Percentiles rank a stretch among this genome's conserved stretches.
phyloP scores from a whole-genome alignment of 2,888 invertebrate species.

The Prosopocoilus inquinatus region DNA sequence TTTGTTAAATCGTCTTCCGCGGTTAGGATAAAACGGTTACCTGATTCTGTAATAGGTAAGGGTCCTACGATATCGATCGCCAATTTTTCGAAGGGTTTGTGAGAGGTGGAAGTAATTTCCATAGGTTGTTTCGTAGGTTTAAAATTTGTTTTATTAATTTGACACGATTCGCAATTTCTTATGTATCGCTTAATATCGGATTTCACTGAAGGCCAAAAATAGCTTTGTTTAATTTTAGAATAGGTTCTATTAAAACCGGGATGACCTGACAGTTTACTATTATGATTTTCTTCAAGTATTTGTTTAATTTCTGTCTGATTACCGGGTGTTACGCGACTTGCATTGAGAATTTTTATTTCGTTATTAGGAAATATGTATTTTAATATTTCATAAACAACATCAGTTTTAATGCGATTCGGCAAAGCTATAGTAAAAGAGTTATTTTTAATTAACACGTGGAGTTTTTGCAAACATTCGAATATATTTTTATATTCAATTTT shows the following conservation, averaged over 20 bases:
- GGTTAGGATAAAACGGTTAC: slow-evolving; percentile 40
- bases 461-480: slow-evolving; percentile 16
- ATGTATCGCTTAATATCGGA: slow-evolving; percentile 23
- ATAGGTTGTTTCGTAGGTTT: slow-evolving; percentile 25
- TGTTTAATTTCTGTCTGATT: slow-evolving; percentile 10
- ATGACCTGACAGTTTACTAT: slow-evolving; percentile 19
- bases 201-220: slow-evolving; percentile 30
- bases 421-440: slow-evolving; percentile 12
- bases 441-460: slow-evolving; percentile 8
- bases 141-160: slow-evolving; percentile 28
- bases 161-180: slow-evolving; percentile 31
- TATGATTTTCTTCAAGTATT: slow-evolving; percentile 2
- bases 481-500: slow-evolving; percentile 19
- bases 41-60: slow-evolving; percentile 32
- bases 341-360: slow-evolving; percentile 14
- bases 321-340: background rate
- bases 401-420: slow-evolving; percentile 15
- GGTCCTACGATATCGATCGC: slow-evolving; percentile 40
- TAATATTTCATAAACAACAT: slow-evolving; percentile 16
- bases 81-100: slow-evolving; percentile 33
- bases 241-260: slow-evolving; percentile 23
- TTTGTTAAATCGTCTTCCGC: slow-evolving; percentile 42
- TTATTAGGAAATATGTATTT: slow-evolving; percentile 20
- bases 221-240: slow-evolving; percentile 21
- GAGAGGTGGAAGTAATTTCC: slow-evolving; percentile 25